Conservation (phyloP, 2,888 invertebrate genomes). For the Meandrusa payeni region DNA sequence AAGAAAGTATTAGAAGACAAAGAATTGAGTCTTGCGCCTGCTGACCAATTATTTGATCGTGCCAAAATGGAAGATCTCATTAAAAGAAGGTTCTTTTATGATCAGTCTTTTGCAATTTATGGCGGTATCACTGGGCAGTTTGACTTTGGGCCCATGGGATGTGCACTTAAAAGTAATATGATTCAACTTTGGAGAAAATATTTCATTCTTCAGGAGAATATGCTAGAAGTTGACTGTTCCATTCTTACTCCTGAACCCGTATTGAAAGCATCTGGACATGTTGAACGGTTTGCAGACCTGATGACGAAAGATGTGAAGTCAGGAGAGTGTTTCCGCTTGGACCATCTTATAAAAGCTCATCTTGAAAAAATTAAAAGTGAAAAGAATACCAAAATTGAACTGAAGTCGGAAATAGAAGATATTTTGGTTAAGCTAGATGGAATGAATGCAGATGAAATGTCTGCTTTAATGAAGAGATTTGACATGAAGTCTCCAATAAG, state of each 20-base stretch:
- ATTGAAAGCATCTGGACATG: constrained; percentile 98
- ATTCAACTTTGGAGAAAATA: constrained; percentile 96
- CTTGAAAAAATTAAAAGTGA: constrained; percentile 92
- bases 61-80: constrained; percentile 97
- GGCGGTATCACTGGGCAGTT: constrained; percentile 97
- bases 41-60: constrained; percentile 89
- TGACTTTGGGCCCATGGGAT: constrained; percentile 99
- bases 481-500: constrained; percentile 97
- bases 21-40: constrained; percentile 90
- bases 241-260: constrained; percentile 98
- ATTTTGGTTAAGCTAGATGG: constrained; percentile 94
- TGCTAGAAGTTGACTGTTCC: constrained; percentile 99
- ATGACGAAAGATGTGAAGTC: constrained; percentile 99
- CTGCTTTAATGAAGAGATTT: constrained; percentile 90
- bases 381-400: constrained; percentile 88
- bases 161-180: constrained; percentile 97
- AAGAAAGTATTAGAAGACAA: constrained; percentile 96
- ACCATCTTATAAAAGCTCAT: constrained; percentile 98
- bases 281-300: constrained; percentile 98
- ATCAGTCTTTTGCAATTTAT: constrained; percentile 99
- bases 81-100: constrained; percentile 98
- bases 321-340: constrained; percentile 98
- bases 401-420: constrained; percentile 87
- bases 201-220: constrained; percentile 98
- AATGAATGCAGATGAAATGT: constrained; percentile 95